Percentiles rank a stretch among this genome's conserved stretches.
Evolutionary conservation across 2,113 vertebrate genomes (phyloP).

Genomic region (Verasper variegatus): DNA sequence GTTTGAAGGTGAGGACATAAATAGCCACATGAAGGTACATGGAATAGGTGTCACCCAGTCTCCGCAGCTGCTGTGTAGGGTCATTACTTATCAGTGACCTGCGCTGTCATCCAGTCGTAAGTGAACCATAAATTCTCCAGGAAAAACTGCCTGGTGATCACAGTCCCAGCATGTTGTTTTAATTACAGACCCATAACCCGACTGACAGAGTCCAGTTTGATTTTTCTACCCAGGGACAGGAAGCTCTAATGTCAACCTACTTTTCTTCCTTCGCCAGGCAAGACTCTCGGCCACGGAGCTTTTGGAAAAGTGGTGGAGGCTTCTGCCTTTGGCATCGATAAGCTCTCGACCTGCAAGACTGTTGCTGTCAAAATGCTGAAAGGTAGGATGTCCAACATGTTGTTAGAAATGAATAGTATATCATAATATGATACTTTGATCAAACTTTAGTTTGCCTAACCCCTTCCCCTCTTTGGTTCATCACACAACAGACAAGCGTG

Average conservation of each 20-base stretch:
- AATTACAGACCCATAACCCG: conserved; percentile 68
- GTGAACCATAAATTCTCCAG: conserved; percentile 62
- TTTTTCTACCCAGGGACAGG: conserved; percentile 51
- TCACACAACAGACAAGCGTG: neutral
- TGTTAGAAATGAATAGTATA: neutral
- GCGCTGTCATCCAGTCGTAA: conserved; percentile 61
- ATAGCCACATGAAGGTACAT: conserved; percentile 8
- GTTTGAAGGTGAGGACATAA: conserved; percentile 1
- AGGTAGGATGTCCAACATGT: conserved; percentile 77
- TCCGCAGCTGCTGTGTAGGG: conserved; percentile 48
- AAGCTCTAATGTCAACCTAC: conserved; percentile 37
- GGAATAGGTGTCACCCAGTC: conserved; percentile 34
- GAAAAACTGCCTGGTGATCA: conserved; percentile 47
- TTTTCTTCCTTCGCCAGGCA: conserved; percentile 81
- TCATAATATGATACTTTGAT: neutral
- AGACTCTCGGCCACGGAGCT: conserved; percentile 94
- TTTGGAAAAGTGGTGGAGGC: conserved; percentile 97
- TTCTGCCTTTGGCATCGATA: conserved; percentile 95
- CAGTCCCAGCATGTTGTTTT: conserved; percentile 69
- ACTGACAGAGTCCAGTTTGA: conserved; percentile 60
- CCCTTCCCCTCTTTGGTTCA: neutral
- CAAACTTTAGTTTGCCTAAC: neutral
- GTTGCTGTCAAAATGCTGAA: conserved; percentile 98
- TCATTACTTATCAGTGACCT: conserved; percentile 66
- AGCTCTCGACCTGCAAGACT: conserved; percentile 95